phyloP scores from a whole-genome alignment of 2,113 vertebrate species.

The Alectura lathami region DNA sequence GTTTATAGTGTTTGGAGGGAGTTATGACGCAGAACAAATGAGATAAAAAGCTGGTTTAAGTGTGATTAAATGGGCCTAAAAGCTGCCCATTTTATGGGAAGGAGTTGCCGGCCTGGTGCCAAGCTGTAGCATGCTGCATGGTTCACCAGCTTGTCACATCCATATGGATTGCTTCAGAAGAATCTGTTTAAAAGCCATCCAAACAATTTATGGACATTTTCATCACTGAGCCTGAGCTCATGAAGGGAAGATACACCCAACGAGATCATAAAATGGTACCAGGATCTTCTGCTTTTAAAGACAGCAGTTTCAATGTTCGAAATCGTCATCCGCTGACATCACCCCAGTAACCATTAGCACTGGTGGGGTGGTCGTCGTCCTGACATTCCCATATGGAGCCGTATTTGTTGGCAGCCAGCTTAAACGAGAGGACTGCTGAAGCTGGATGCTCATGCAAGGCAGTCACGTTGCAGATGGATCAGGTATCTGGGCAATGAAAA shows the following conservation, averaged over 20 bases:
- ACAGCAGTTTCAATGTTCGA: background rate
- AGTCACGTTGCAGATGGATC: constrained; percentile 15
- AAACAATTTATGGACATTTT: constrained; percentile 5
- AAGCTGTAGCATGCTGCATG: constrained; percentile 30
- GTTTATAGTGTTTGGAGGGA: constrained; percentile 34
- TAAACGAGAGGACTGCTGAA: background rate
- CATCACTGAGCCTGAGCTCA: background rate
- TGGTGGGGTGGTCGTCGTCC: background rate
- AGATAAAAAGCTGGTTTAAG: constrained; percentile 59
- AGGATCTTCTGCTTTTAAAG: constrained; percentile 15
- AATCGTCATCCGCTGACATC: constrained; percentile 3
- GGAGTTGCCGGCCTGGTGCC: background rate
- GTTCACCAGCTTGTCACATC: constrained; percentile 3
- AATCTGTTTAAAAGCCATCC: constrained; percentile 45
- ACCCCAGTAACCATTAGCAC: background rate
- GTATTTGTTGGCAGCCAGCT: background rate
- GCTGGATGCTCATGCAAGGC: background rate
- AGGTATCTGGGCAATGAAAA: constrained; percentile 12
- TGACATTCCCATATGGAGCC: background rate
- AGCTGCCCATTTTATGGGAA: constrained; percentile 42
- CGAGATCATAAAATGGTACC: background rate
- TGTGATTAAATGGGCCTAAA: constrained; percentile 44
- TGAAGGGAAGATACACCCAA: constrained; percentile 23
- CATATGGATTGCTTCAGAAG: constrained; percentile 47
- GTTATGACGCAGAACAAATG: constrained; percentile 59